phyloP scores from a whole-genome alignment of 2,888 invertebrate genomes.

The Athalia rosae region DNA sequence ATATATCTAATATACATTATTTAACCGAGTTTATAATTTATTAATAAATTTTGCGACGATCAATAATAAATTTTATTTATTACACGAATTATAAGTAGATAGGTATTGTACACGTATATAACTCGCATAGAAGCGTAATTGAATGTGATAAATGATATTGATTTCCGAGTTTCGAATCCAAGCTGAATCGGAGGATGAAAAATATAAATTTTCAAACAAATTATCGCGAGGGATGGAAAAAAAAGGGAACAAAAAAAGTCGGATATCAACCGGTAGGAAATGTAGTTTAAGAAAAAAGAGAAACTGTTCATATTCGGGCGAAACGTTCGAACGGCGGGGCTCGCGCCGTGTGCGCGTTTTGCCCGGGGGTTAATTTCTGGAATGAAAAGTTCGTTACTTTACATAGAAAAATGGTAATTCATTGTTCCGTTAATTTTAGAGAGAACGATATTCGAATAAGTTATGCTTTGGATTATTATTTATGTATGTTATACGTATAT shows the following conservation, averaged over 20 bases:
- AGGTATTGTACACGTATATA: background rate
- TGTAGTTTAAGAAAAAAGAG: no score
- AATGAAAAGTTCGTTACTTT: background rate
- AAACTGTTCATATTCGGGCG: background rate
- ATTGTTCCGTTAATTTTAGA: no score
- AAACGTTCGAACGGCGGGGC: conserved; percentile 42
- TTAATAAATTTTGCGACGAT: conserved; percentile 20
- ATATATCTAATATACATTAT: background rate
- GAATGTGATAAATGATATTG: background rate
- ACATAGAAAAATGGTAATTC: background rate
- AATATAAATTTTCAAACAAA: no score
- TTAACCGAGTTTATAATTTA: background rate
- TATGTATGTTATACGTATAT: no score
- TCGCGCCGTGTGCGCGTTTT: conserved; percentile 21
- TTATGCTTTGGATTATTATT: no score
- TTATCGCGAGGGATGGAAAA: no score
- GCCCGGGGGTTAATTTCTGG: background rate
- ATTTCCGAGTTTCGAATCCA: background rate
- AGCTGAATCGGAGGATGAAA: no score
- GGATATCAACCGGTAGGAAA: no score
- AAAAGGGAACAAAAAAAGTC: no score
- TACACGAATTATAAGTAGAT: background rate
- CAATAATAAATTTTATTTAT: conserved; percentile 13
- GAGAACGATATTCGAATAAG: no score
- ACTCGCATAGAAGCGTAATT: background rate